These are phyloP conservation scores for Danio aesculapii DNA, from an alignment of 2,797 vertebrate species.

Conservation along the genomic window DNA sequence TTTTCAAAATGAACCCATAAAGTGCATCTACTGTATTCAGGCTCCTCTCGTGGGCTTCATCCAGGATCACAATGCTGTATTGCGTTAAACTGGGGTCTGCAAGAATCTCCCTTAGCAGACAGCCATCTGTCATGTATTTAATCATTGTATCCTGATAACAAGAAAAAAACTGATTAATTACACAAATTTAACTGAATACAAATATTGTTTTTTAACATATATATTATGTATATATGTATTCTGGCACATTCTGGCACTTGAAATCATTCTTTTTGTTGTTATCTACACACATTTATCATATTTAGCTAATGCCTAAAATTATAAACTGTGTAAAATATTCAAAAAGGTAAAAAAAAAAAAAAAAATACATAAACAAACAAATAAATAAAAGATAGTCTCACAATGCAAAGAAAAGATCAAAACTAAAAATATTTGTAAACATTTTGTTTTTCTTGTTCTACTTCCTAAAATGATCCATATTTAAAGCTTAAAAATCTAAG, in stretches of 20 bases:
- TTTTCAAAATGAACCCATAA: background rate
- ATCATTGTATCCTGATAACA: constrained; percentile 86
- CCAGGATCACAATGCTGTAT: constrained; percentile 90
- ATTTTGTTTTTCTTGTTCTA: background rate
- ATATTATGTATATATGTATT: no score
- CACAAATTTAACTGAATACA: no score
- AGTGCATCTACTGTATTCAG: constrained; percentile 87
- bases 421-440: background rate
- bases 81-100: constrained; percentile 87
- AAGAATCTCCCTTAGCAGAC: constrained; percentile 91
- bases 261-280: background rate
- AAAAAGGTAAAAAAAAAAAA: background rate
- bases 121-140: constrained; percentile 98
- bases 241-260: background rate
- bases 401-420: background rate
- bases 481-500: background rate
- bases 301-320: background rate
- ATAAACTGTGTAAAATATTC: background rate
- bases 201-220: no score
- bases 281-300: background rate
- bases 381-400: background rate
- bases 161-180: constrained; percentile 13
- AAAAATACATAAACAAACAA: background rate
- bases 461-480: background rate
- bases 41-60: constrained; percentile 97